Percentiles rank a stretch among this genome's conserved stretches.
Conservation (phyloP, 2,888 invertebrate genomes). For the Limenitis camilla region DNA sequence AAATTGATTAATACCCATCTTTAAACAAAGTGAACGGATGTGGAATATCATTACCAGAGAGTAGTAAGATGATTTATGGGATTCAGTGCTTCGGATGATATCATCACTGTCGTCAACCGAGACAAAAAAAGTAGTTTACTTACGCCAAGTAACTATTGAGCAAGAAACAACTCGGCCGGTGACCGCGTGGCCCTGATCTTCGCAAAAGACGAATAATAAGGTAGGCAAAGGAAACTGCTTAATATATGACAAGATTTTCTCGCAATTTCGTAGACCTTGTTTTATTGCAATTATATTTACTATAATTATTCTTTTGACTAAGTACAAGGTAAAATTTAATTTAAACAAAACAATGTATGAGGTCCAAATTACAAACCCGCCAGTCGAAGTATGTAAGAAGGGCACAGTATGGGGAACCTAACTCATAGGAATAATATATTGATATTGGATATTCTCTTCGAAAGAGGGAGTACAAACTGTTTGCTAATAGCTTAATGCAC, state of each 20-base stretch:
- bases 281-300: too few species aligned
- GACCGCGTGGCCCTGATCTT: slow-evolving; percentile 68
- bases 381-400: too few species aligned
- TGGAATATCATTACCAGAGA: slow-evolving; percentile 13
- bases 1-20: slow-evolving; percentile 6
- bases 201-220: slow-evolving; percentile 33
- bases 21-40: slow-evolving; percentile 11
- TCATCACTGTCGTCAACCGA: slow-evolving; percentile 50
- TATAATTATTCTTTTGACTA: too few species aligned
- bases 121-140: slow-evolving; percentile 48
- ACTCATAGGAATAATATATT: not conserved
- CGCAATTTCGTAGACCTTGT: too few species aligned
- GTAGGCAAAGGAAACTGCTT: not conserved
- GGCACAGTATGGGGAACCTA: too few species aligned
- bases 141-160: slow-evolving; percentile 44
- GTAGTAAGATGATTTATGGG: slow-evolving; percentile 9
- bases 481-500: slow-evolving; percentile 65
- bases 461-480: slow-evolving; percentile 44
- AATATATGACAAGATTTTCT: not conserved
- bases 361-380: too few species aligned
- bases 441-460: slow-evolving; percentile 20
- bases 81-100: slow-evolving; percentile 41
- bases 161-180: slow-evolving; percentile 44
- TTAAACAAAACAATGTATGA: too few species aligned
- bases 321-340: too few species aligned